These are phyloP conservation scores for Astyanax mexicanus DNA, from an alignment of 2,797 vertebrate genomes.

Conservation along the genomic window DNA sequence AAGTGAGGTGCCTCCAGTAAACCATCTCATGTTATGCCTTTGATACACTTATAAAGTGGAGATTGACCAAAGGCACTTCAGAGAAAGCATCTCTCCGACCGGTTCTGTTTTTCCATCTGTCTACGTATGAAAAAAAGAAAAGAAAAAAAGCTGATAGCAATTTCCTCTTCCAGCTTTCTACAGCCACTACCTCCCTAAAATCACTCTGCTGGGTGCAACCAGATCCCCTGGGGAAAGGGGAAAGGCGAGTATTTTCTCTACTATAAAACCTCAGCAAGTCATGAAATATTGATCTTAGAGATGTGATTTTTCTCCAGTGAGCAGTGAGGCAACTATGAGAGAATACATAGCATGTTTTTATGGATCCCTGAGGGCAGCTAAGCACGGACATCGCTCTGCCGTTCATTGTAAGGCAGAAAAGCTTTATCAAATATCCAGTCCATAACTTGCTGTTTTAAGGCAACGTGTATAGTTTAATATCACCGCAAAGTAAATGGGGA, in stretches of 20 bases:
- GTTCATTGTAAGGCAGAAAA: slow-evolving; percentile 16
- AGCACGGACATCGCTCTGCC: slow-evolving; percentile 3
- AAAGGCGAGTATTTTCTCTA: slow-evolving; percentile 18
- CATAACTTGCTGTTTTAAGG: slow-evolving; percentile 15
- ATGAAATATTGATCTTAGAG: slow-evolving; percentile 62
- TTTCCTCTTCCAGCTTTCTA: slow-evolving; percentile 61
- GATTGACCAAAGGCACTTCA: slow-evolving; percentile 44
- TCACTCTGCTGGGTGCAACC: slow-evolving; percentile 49
- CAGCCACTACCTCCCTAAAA: slow-evolving; percentile 54
- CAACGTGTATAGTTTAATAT: slow-evolving; percentile 9
- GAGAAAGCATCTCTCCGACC: slow-evolving; percentile 66
- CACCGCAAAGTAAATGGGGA: background rate
- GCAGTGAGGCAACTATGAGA: slow-evolving; percentile 3
- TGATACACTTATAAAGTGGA: slow-evolving; percentile 36
- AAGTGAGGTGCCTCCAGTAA: slow-evolving; percentile 22
- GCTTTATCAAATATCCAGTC: slow-evolving; percentile 33
- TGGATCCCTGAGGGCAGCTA: slow-evolving; percentile 15
- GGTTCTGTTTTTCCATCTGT: slow-evolving; percentile 55
- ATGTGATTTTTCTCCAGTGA: slow-evolving; percentile 39
- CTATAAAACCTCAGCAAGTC: slow-evolving; percentile 57
- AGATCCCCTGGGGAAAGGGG: slow-evolving; percentile 41
- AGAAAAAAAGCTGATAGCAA: slow-evolving; percentile 64
- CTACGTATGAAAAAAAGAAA: slow-evolving; percentile 56
- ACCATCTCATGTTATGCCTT: slow-evolving; percentile 33
- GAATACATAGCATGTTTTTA: background rate